phyloP scores from a whole-genome alignment of 2,888 invertebrate species.

The Drosophila putrida region DNA sequence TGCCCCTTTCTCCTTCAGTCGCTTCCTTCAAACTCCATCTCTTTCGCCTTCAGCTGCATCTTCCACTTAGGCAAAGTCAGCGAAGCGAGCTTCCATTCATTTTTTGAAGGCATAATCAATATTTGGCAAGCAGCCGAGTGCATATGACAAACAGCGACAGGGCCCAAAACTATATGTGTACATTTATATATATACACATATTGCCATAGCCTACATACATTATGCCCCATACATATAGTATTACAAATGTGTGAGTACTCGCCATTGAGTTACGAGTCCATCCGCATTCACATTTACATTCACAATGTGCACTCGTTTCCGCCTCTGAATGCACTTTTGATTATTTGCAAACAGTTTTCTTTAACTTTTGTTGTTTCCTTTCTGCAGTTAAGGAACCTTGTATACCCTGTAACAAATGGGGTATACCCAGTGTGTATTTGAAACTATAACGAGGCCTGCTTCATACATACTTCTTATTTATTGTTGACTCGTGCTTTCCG shows the following conservation, averaged over 20 bases:
- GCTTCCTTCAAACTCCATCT: background rate
- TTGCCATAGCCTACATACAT: slow-evolving; percentile 17
- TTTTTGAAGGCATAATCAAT: slow-evolving; percentile 76
- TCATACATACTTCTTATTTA: slow-evolving; percentile 32
- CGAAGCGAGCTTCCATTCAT: slow-evolving; percentile 77
- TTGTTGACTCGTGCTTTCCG: slow-evolving; percentile 43
- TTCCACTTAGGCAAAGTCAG: slow-evolving; percentile 55
- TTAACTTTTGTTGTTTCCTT: slow-evolving; percentile 21
- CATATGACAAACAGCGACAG: slow-evolving; percentile 78
- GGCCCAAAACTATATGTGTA: slow-evolving; percentile 41
- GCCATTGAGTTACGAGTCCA: slow-evolving; percentile 13
- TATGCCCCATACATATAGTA: slow-evolving; percentile 23
- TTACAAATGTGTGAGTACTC: slow-evolving; percentile 17
- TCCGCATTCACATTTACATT: slow-evolving; percentile 15
- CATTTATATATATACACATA: background rate
- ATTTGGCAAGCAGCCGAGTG: slow-evolving; percentile 76
- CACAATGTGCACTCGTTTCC: slow-evolving; percentile 55
- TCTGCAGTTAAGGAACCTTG: slow-evolving; percentile 4
- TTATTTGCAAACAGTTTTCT: slow-evolving; percentile 63
- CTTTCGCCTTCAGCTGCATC: slow-evolving; percentile 2
- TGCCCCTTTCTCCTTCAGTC: no score
- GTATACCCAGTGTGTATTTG: background rate
- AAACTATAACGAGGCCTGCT: slow-evolving; percentile 7
- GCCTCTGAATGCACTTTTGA: slow-evolving; percentile 60
- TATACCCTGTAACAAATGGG: slow-evolving; percentile 5